Conservation (phyloP, 2,888 invertebrate species). For the Scaptomyza caliginosa region DNA sequence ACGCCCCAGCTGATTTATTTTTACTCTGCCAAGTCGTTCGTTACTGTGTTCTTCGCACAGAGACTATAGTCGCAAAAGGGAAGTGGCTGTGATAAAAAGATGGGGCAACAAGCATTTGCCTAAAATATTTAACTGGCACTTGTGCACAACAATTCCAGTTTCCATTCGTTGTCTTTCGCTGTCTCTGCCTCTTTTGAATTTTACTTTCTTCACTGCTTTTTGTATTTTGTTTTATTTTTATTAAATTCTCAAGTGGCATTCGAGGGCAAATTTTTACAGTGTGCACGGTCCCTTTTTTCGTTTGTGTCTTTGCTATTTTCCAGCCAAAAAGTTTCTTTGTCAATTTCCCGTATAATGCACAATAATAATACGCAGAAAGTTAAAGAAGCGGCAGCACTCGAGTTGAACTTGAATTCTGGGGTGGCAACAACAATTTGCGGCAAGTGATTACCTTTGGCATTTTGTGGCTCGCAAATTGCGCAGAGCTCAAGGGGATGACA, state of each 20-base stretch:
- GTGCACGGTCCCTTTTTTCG: conserved; percentile 14
- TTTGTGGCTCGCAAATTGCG: conserved; percentile 77
- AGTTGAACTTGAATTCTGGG: conserved; percentile 60
- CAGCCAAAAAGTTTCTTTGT: conserved; percentile 72
- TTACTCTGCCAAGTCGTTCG: conserved; percentile 55
- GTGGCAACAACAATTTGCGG: conserved; percentile 58
- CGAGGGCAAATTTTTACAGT: conserved; percentile 57
- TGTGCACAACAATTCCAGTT: conserved; percentile 74
- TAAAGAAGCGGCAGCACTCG: conserved; percentile 57
- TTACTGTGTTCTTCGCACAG: conserved; percentile 1
- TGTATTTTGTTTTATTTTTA: conserved; percentile 59
- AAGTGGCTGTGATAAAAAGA: neutral
- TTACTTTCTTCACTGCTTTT: conserved; percentile 3
- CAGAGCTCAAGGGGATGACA: conserved; percentile 64
- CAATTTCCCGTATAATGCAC: conserved; percentile 76
- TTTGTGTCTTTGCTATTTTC: conserved; percentile 63
- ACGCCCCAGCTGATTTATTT: conserved; percentile 79
- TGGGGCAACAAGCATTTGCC: conserved; percentile 59
- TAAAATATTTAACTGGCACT: conserved; percentile 78
- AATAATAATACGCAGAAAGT: conserved; percentile 57
- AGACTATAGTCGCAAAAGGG: neutral
- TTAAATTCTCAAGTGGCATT: conserved; percentile 80
- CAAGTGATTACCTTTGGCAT: conserved; percentile 65
- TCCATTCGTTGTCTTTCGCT: conserved; percentile 42
- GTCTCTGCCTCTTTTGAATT: conserved; percentile 3